Conservation (phyloP, 2,113 vertebrate species). For the Eupsittula cactorum region DNA sequence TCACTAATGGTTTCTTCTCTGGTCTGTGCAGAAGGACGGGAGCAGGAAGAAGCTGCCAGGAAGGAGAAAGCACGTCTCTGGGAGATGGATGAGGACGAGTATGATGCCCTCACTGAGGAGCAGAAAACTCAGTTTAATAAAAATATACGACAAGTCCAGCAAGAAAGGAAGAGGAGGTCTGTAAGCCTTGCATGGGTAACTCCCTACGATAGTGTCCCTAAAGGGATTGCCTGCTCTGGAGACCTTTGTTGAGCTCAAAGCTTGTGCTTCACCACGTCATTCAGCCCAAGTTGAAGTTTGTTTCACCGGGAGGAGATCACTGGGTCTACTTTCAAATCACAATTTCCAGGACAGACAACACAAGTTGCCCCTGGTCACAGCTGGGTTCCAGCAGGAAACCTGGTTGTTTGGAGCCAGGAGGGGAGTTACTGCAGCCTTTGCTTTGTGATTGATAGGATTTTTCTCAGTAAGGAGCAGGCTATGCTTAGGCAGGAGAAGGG, state of each 20-base stretch:
- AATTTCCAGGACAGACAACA: background rate
- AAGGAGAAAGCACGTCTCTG: conserved; percentile 65
- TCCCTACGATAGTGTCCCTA: background rate
- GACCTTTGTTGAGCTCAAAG: background rate
- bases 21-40: conserved; percentile 57
- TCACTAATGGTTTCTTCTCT: background rate
- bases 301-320: background rate
- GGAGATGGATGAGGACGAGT: conserved; percentile 83
- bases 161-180: conserved; percentile 76
- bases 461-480: background rate
- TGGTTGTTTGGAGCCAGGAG: background rate
- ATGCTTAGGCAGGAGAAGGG: background rate
- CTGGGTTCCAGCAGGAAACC: background rate
- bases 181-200: background rate
- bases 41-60: conserved; percentile 39
- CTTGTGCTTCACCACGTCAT: background rate
- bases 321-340: background rate
- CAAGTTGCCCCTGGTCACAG: background rate
- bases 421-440: background rate
- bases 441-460: background rate
- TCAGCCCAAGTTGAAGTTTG: background rate
- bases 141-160: conserved; percentile 38
- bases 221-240: background rate
- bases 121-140: conserved; percentile 67
- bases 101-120: conserved; percentile 78